Base-by-base conservation (phyloP, 2,888 invertebrate species). In the Odontomyia ornata region DNA sequence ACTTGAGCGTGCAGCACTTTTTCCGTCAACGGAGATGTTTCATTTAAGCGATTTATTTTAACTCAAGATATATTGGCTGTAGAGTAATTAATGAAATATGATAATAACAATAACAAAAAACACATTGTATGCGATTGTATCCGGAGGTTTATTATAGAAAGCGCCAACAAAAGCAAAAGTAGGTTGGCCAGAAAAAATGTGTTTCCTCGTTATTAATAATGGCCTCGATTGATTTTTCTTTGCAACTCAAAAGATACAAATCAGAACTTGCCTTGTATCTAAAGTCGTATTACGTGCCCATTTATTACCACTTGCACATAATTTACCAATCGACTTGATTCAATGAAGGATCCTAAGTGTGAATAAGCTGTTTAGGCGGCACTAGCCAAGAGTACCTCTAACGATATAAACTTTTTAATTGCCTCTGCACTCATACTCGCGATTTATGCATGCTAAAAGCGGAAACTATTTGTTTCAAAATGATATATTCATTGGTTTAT, bases 121-220 rank as follows among this genome's bases (percentile, higher is more conserved):
- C 3, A 36, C 36, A 36, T 5, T 36, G 36, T 36, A 9, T 9
- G 36, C 36, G 36, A 36, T 36, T 9, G 36, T 36, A 36, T 36
- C 36, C 36, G 52, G 18, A 52, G 52, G 13, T 52, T 52, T 52
- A 18, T 18, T 18, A n/a, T 52, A 13, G 15, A 52, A 52, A 52
- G 52, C 18, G 52, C 13, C 15, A 15, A 52, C 7, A 52, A 52
- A 13, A 18, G 25, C 27, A 27, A 62, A 62, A 62, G 62, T 62
- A 25, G 62, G 62, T 62, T 62, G 62, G n/a, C 28, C 62, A 28
- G 28, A 62, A 25, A 62, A 25, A 62, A 18, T 25, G 13, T 62
- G 13, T 28, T 62, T 62, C 62, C 62, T 62, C 28, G 62, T 62
- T 62, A 62, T 62, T 62, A 62, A n/a, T 62, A 15, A 62, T 13